Evolutionary conservation across 2,888 invertebrate species (phyloP).

Genomic region (Agrotis ipsilon): DNA sequence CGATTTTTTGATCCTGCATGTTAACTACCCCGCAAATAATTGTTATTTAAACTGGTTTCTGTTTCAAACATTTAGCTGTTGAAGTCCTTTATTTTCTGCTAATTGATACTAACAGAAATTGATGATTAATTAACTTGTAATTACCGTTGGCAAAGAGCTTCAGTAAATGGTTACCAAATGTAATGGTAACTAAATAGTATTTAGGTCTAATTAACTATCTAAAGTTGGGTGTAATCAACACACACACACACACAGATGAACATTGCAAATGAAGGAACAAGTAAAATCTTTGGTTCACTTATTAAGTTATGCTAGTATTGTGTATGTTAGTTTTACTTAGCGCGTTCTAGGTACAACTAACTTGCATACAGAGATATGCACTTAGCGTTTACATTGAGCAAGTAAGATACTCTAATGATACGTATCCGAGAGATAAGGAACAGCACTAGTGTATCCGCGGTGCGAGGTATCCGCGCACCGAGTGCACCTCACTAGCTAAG

Average conservation of each 20-base stretch:
- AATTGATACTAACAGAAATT: constrained; percentile 2
- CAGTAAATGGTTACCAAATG: background rate
- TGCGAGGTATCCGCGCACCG: background rate
- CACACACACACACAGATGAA: background rate
- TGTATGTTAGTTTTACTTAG: constrained; percentile 6
- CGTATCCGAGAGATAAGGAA: constrained; percentile 9
- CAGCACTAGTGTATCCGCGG: constrained; percentile 12
- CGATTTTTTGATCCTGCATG: too few relatives aligned
- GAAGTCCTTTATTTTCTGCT: background rate
- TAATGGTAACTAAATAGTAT: background rate
- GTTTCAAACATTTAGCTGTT: too few relatives aligned
- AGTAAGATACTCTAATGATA: constrained; percentile 5
- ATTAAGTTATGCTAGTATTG: background rate
- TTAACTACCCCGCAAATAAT: too few relatives aligned
- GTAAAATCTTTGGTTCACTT: background rate
- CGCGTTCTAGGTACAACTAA: constrained; percentile 9
- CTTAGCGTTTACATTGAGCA: constrained; percentile 3
- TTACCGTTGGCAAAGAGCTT: background rate
- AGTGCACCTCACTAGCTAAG: background rate
- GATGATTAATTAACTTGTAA: background rate
- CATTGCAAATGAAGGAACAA: background rate
- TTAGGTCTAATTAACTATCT: background rate
- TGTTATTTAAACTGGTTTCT: too few relatives aligned
- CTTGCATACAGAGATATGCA: constrained; percentile 36
- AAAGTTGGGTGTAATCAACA: background rate